A percentile compares a stretch with the other conserved stretches of the same genome.
Conservation (phyloP, 2,113 vertebrate species). For the Willisornis vidua region DNA sequence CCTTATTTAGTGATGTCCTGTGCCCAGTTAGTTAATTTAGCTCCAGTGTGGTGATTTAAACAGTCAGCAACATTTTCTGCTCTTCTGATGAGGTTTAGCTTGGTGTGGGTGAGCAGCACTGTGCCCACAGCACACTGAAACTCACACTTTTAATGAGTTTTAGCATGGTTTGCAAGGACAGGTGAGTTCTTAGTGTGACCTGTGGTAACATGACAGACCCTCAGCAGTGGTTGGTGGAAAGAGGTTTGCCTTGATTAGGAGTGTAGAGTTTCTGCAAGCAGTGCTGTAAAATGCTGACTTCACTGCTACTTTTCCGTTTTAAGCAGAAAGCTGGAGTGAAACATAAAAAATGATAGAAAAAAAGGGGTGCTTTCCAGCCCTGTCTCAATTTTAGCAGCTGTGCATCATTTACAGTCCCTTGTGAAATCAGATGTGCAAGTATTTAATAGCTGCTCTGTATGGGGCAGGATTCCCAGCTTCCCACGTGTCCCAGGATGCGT, state of each 20-base stretch:
- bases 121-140: fast-evolving
- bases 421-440: background rate
- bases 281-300: background rate
- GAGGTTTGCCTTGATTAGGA: background rate
- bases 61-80: background rate
- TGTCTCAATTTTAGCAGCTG: background rate
- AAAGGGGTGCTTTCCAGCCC: background rate
- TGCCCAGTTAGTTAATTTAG: background rate
- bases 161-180: background rate
- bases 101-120: background rate
- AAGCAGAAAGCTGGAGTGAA: background rate
- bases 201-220: background rate
- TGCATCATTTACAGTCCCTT: background rate
- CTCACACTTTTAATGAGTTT: background rate
- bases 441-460: fast-evolving
- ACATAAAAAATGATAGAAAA: background rate
- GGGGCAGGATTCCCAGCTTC: fast-evolving
- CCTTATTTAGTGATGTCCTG: background rate
- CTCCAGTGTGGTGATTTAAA: background rate
- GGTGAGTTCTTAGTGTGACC: background rate
- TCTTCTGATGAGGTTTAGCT: background rate
- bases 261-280: background rate
- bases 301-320: background rate
- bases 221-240: background rate
- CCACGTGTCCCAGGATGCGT: background rate